Conservation (phyloP, 2,113 vertebrate genomes). For the Zosterops japonicus region DNA sequence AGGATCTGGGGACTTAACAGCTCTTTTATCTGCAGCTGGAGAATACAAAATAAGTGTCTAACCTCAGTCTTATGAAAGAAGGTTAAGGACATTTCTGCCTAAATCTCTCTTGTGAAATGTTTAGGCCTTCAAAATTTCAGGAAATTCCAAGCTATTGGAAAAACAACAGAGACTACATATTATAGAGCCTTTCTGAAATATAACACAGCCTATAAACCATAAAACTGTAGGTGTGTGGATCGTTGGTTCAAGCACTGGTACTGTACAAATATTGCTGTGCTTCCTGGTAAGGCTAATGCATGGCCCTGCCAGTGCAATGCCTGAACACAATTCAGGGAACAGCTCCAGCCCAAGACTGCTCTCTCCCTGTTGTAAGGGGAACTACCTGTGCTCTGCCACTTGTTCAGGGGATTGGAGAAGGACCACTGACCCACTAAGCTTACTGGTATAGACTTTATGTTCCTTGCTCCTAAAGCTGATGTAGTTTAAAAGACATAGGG, state of each 20-base stretch:
- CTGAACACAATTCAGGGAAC: neutral
- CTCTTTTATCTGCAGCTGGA: neutral
- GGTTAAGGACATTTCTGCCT: neutral
- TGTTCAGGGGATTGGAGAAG: neutral
- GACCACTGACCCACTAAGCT: neutral
- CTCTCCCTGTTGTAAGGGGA: neutral
- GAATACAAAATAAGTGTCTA: neutral
- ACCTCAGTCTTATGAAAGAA: neutral
- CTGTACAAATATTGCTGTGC: neutral
- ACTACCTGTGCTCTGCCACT: neutral
- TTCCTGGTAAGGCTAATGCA: neutral
- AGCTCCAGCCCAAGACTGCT: neutral
- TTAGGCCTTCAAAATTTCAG: neutral
- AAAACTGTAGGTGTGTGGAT: neutral
- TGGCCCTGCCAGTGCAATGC: neutral
- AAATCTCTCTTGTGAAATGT: neutral
- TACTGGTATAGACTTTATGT: neutral
- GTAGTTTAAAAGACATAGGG: neutral
- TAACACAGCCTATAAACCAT: neutral
- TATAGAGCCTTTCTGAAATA: neutral
- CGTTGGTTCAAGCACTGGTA: neutral
- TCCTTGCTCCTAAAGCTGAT: neutral
- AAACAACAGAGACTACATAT: neutral
- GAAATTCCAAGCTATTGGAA: neutral
- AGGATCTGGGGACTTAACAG: neutral